Conservation (phyloP, 2,797 vertebrate genomes). For the Neosilurus hyrtlii region DNA sequence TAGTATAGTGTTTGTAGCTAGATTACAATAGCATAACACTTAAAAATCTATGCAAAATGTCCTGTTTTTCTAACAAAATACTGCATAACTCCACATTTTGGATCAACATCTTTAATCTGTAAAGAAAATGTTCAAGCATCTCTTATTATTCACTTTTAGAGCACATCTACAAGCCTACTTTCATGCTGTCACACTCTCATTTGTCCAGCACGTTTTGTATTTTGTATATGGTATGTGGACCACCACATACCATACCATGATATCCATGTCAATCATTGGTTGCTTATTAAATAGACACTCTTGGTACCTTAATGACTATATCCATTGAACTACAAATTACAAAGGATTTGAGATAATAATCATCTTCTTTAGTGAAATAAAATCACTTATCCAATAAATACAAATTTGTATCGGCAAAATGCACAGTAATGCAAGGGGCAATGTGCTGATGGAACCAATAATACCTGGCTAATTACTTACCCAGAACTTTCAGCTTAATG, state of each 20-base stretch:
- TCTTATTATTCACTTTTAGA: background rate
- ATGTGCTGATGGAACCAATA: background rate
- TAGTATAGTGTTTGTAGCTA: background rate
- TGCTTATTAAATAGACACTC: background rate
- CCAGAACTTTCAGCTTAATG: slow-evolving; percentile 85
- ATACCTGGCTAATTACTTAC: slow-evolving; percentile 58
- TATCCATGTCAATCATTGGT: background rate
- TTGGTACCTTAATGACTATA: background rate
- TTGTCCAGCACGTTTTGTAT: background rate
- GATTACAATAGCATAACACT: background rate
- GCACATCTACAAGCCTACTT: background rate
- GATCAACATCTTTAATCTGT: background rate
- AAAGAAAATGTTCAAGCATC: background rate
- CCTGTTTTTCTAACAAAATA: background rate
- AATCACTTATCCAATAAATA: background rate
- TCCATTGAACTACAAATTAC: background rate
- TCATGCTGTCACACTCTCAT: background rate
- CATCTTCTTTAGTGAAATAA: background rate
- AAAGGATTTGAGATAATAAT: background rate
- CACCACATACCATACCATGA: background rate
- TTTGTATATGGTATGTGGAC: background rate
- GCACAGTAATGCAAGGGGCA: background rate
- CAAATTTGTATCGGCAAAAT: background rate
- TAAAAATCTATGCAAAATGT: background rate
- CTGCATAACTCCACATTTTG: background rate